Evolutionary conservation across 2,888 invertebrate genomes (phyloP), one percentile per base, ranked within the genome.

Genomic region (Melitaea athalia): DNA sequence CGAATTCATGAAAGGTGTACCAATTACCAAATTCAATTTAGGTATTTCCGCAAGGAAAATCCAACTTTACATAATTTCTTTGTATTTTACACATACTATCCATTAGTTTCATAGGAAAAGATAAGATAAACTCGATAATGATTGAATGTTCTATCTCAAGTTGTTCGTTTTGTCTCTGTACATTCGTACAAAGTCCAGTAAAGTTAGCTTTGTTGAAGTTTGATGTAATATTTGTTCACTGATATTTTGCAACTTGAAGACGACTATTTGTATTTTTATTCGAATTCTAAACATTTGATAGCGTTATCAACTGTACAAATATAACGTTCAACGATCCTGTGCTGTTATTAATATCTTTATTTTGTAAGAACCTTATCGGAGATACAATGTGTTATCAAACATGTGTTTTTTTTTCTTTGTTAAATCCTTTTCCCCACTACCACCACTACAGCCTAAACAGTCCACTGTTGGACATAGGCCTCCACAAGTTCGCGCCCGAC

Each of bases 241-340:
- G 17, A 24, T 43, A 43, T 11, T 43, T 7, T 15, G 43, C 43
- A 7, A 15, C 5, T 43, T 11, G 14, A 42, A 59, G 17, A 43
- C 17, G 59, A 59, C 24, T 61, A 55, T 49, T 47, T 50, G 15
- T 33, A 15, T 24, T 24, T 45, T 43, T 43, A 33, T 17, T 68
- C 59, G 57, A 49, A 52, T 67, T 59, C 65, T 72, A 45, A 71
- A 72, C 74, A 65, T 59, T 69, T 74, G 73, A 63, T 63, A 59
- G 43, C 59, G 43, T 63, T 68, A 68, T 68, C 68, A 11, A 43
- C 10, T 52, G 17, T 66, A 55, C 61, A 63, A 3, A 24, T 52
- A 63, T 17, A 53, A 59, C 63, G 59, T 68, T 64, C 68, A 68
- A 64, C 24, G 63, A 77, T 80, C 74, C 50, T 31, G 24, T 24